phyloP scores from a whole-genome alignment of 2,113 vertebrate species.

The Gnathonemus longibarbis region DNA sequence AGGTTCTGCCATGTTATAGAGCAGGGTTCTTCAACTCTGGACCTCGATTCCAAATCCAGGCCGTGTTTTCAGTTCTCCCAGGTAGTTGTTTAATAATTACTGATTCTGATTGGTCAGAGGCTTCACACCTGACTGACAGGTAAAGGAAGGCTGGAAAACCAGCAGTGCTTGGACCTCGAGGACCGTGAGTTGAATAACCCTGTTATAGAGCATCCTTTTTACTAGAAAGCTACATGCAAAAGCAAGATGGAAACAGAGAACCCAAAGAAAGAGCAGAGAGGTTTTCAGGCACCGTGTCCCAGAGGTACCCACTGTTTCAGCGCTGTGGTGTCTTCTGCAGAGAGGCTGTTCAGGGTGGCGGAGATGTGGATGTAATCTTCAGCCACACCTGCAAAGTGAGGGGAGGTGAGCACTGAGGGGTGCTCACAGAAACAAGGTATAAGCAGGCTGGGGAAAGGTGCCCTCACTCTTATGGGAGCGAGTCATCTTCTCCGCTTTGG shows the following conservation, averaged over 20 bases:
- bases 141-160: no score
- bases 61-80: no score
- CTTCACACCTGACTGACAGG: no score
- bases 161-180: no score
- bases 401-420: not conserved
- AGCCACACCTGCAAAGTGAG: constrained; percentile 72
- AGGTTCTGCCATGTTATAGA: not conserved
- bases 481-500: constrained; percentile 95
- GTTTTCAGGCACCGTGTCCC: not conserved
- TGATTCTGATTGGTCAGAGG: no score
- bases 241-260: not conserved
- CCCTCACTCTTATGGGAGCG: constrained; percentile 84
- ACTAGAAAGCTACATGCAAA: not conserved
- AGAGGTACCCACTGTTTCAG: constrained; percentile 75
- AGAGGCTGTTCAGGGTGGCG: constrained; percentile 71
- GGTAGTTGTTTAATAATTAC: no score
- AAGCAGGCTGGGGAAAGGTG: constrained; percentile 9
- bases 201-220: not conserved
- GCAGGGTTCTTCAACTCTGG: not conserved
- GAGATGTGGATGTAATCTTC: constrained; percentile 91
- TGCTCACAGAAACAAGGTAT: not conserved
- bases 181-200: no score
- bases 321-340: constrained; percentile 73
- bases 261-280: not conserved
- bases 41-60: no score